These are phyloP conservation scores for Papilio elwesi DNA, from an alignment of 2,888 invertebrate species.

Conservation along the genomic window DNA sequence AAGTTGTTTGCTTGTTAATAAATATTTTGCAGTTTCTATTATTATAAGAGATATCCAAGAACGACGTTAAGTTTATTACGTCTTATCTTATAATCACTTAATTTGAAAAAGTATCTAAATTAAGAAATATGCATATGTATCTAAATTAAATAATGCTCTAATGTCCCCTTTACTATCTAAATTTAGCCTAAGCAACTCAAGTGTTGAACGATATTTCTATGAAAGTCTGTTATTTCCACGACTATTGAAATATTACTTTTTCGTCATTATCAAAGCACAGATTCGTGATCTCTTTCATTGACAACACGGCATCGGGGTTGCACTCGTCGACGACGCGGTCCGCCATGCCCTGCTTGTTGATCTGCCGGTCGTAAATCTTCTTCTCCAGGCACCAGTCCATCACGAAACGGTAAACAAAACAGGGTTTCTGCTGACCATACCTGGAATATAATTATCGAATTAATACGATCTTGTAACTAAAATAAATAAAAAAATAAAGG, in stretches of 20 bases:
- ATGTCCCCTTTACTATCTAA: too few species aligned
- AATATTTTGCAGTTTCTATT: too few species aligned
- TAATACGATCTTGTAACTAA: background rate
- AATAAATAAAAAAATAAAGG: constrained; percentile 18
- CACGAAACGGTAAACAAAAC: constrained; percentile 97
- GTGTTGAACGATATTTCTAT: too few species aligned
- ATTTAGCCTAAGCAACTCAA: too few species aligned
- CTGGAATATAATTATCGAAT: constrained; percentile 61
- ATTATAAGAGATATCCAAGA: too few species aligned
- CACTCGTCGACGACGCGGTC: constrained; percentile 99
- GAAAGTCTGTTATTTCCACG: too few species aligned
- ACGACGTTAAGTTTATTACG: too few species aligned
- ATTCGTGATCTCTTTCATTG: constrained; percentile 94
- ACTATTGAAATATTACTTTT: constrained; percentile 56
- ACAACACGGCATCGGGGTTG: constrained; percentile 97
- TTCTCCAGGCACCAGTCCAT: constrained; percentile 99
- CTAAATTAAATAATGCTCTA: too few species aligned
- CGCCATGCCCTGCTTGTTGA: constrained; percentile 99
- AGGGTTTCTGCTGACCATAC: constrained; percentile 97
- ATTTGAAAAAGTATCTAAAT: too few species aligned
- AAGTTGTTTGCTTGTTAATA: too few species aligned
- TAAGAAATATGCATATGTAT: too few species aligned
- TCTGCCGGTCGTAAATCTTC: constrained; percentile 99
- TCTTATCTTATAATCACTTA: too few species aligned
- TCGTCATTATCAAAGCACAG: constrained; percentile 95